Conservation (phyloP, 2,888 invertebrate species). For the Parnassius apollo region DNA sequence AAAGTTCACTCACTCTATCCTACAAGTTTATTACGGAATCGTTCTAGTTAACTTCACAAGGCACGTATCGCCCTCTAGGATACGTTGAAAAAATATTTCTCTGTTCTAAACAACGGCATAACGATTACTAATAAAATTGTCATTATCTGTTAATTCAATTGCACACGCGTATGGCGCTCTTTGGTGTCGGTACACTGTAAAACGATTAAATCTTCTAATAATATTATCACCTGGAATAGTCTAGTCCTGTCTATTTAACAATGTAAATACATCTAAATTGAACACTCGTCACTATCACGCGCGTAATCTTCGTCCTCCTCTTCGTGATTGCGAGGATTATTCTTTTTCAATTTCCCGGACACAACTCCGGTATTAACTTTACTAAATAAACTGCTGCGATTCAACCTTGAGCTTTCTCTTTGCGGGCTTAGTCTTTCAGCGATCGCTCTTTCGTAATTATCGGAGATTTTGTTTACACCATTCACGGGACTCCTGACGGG, state of each 20-base stretch:
- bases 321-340: conserved; percentile 45
- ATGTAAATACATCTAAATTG: conserved; percentile 67
- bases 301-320: conserved; percentile 79
- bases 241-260: conserved; percentile 31
- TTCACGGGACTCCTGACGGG: conserved; percentile 65
- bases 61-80: conserved; percentile 69
- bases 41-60: conserved; percentile 52
- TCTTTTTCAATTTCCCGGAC: conserved; percentile 59
- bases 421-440: conserved; percentile 70
- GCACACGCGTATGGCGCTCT: conserved; percentile 54
- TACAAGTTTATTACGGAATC: conserved; percentile 15
- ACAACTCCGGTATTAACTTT: conserved; percentile 73
- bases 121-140: conserved; percentile 27
- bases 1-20: conserved; percentile 18
- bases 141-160: conserved; percentile 37
- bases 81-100: conserved; percentile 75
- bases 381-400: conserved; percentile 67
- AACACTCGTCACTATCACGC: conserved; percentile 83
- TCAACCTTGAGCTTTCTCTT: conserved; percentile 55
- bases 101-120: conserved; percentile 48
- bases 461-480: conserved; percentile 73
- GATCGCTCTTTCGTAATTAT: conserved; percentile 73
- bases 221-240: conserved; percentile 36
- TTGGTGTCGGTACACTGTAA: conserved; percentile 60
- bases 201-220: conserved; percentile 37